phyloP scores from a whole-genome alignment of 2,888 invertebrate genomes.

The Himalopsyche tibetana region DNA sequence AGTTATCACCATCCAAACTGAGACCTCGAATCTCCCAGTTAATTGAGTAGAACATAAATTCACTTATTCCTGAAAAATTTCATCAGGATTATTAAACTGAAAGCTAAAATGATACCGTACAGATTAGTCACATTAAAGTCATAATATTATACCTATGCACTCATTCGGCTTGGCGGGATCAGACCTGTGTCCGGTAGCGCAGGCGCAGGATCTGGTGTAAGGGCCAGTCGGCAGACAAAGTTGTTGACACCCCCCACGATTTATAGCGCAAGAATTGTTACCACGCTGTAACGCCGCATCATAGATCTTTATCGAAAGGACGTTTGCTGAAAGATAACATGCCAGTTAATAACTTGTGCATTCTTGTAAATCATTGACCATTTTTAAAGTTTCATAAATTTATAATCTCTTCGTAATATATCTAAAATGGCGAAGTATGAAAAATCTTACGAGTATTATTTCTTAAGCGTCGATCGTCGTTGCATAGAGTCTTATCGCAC shows the following conservation, averaged over 20 bases:
- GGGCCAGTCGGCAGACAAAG: conserved; percentile 83
- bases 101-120: no score
- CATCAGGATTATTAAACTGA: background rate
- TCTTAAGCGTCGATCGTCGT: conserved; percentile 74
- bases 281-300: conserved; percentile 81
- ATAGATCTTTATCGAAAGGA: conserved; percentile 83
- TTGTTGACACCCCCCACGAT: conserved; percentile 82
- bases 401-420: no score
- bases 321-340: conserved; percentile 74
- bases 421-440: no score
- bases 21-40: conserved; percentile 87
- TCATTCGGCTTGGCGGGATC: conserved; percentile 76
- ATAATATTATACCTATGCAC: conserved; percentile 72
- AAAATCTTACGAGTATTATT: conserved; percentile 77
- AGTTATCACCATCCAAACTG: conserved; percentile 72
- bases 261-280: conserved; percentile 76
- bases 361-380: no score
- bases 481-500: conserved; percentile 79
- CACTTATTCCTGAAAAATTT: conserved; percentile 76
- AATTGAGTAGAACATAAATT: conserved; percentile 86
- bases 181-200: conserved; percentile 83
- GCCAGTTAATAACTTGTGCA: background rate
- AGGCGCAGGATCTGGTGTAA: conserved; percentile 81
- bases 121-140: background rate
- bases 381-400: no score